phyloP scores from a whole-genome alignment of 2,113 vertebrate species.

The Hippopotamus amphibius region DNA sequence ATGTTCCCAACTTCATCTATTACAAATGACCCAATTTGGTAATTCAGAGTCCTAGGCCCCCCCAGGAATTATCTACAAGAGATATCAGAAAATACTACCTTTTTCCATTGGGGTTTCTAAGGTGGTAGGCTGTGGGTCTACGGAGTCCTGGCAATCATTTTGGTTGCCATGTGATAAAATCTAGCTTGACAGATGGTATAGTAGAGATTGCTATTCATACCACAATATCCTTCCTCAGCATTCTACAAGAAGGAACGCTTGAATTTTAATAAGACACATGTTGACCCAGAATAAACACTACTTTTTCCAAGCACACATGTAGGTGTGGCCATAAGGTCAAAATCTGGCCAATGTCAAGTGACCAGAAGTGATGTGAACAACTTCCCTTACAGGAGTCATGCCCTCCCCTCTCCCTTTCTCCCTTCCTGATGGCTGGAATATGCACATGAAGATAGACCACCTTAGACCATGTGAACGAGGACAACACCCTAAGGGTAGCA shows the following conservation, averaged over 20 bases:
- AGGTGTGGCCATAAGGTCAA: background rate
- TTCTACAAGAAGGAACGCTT: background rate
- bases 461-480: background rate
- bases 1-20: background rate
- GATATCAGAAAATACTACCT: background rate
- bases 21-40: background rate
- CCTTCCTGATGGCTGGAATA: background rate
- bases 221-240: background rate
- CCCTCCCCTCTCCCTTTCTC: too few relatives aligned
- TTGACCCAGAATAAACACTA: background rate
- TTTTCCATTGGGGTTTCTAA: background rate
- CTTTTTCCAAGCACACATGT: background rate
- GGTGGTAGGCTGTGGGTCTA: background rate
- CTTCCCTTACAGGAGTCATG: background rate
- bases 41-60: background rate
- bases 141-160: background rate
- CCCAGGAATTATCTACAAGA: background rate
- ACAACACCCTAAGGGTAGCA: background rate
- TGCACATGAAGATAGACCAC: background rate
- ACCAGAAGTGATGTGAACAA: background rate
- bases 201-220: conserved; percentile 4
- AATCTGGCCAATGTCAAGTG: background rate
- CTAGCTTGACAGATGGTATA: background rate
- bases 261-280: background rate
- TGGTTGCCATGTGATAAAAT: background rate